These are phyloP conservation scores for Eupithecia dodoneata DNA, from an alignment of 2,888 invertebrate species.

Conservation along the genomic window DNA sequence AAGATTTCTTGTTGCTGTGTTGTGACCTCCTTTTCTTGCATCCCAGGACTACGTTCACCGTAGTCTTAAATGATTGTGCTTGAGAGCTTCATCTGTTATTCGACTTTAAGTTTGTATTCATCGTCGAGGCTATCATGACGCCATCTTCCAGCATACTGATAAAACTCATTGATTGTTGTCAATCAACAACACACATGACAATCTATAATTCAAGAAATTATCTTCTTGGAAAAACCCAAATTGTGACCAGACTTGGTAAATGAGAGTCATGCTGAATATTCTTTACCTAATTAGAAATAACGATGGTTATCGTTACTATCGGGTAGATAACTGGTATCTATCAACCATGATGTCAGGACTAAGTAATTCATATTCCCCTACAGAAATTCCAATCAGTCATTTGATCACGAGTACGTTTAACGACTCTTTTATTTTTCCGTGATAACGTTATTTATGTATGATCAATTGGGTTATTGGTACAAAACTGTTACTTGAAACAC, in stretches of 20 bases:
- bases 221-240: neutral
- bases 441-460: conserved; percentile 2
- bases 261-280: neutral
- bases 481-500: neutral
- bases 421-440: conserved; percentile 27
- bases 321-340: conserved; percentile 8
- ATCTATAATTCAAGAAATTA: neutral
- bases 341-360: conserved; percentile 43
- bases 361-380: conserved; percentile 64
- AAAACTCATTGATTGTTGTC: neutral
- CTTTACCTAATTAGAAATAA: neutral
- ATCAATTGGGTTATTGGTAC: neutral
- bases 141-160: neutral
- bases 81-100: neutral
- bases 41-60: neutral
- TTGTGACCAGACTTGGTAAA: neutral
- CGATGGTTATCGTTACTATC: neutral
- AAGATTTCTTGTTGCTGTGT: too few species aligned
- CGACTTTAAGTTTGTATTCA: neutral
- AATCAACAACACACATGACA: neutral
- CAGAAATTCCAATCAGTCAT: neutral
- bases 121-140: neutral
- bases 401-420: conserved; percentile 54
- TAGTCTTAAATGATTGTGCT: neutral
- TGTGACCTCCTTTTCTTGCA: neutral